Evolutionary conservation across 2,113 vertebrate genomes (phyloP), one percentile per base, ranked within the genome.

Genomic region (Protobothrops flavoviridis): DNA sequence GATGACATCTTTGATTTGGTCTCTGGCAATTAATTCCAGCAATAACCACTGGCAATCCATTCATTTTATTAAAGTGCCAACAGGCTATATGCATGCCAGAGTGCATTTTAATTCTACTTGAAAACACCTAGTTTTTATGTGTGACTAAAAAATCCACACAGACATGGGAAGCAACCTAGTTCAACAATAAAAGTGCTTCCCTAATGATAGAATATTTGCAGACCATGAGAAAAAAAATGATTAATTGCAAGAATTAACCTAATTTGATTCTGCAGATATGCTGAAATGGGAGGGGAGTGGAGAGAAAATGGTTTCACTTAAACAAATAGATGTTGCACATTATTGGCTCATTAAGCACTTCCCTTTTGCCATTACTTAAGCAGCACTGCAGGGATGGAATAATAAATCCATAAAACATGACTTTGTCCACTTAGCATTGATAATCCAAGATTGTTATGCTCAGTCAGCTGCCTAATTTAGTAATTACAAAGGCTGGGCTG

Each of bases 331-430:
- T 0, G 33, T 92, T 39, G 94, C 94, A 9, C 93, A 91, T 93
- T 39, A 97, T 90, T 3, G 93, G 94, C 94, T 97, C 96, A 92
- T 96, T 96, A 95, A 93, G 91, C 94, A 26, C 7, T 43, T 89
- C 81, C 90, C 26, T 64, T 29, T 94, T 45, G 90, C 53, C 94
- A 56, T 92, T 93, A 94, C 94, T 94, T 96, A 95, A 53, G 94
- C 81, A 95, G 95, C 93, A 95, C 8, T 1, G 1, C 20, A 94
- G 93, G 94, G 94, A 45, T 92, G 21, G 94, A 94, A 92, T 93
- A 95, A 95, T 12, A 17, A 43, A 87, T 81, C 91, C 88, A 56
- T 29, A 87, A 86, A 96, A 92, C 90, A 64, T 21, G 93, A 95
- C 43, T 0, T 0, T 0, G 91, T 20, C 56, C 93, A 90, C 6